Conservation (phyloP, 2,888 invertebrate species). For the Therioaphis trifolii region DNA sequence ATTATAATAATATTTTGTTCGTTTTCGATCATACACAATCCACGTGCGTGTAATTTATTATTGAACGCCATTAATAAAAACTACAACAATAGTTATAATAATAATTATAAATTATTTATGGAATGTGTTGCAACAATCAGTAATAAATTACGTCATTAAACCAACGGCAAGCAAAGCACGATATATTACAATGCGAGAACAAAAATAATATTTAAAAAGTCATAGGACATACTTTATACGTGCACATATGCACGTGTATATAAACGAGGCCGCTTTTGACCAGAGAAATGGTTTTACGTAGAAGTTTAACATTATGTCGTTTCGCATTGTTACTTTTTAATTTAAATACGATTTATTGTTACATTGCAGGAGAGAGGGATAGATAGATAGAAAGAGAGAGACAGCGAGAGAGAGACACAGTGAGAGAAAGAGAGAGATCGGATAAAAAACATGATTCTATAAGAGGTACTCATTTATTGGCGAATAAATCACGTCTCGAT, state of each 20-base stretch:
- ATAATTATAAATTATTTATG: background rate
- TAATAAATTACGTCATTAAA: slow-evolving; percentile 24
- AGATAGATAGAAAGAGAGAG: background rate
- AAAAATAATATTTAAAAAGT: slow-evolving; percentile 36
- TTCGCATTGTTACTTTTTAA: slow-evolving; percentile 26
- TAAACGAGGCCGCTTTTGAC: background rate
- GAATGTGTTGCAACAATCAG: background rate
- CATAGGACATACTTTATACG: background rate
- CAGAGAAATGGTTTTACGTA: too few relatives aligned
- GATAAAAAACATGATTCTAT: background rate
- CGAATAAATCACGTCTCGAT: slow-evolving; percentile 12
- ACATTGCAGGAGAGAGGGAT: background rate
- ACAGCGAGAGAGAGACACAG: background rate
- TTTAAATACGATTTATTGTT: slow-evolving; percentile 42
- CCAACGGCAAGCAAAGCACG: background rate
- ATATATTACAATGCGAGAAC: background rate
- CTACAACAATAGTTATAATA: slow-evolving; percentile 21
- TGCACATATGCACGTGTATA: too few relatives aligned
- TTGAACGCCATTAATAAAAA: slow-evolving; percentile 23
- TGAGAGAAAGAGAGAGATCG: background rate
- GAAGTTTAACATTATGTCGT: background rate
- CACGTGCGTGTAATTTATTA: background rate
- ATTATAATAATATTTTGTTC: background rate
- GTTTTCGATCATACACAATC: background rate
- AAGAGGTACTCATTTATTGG: slow-evolving; percentile 25